phyloP scores from a whole-genome alignment of 2,113 vertebrate genomes.

The Lamprologus tigripictilis region DNA sequence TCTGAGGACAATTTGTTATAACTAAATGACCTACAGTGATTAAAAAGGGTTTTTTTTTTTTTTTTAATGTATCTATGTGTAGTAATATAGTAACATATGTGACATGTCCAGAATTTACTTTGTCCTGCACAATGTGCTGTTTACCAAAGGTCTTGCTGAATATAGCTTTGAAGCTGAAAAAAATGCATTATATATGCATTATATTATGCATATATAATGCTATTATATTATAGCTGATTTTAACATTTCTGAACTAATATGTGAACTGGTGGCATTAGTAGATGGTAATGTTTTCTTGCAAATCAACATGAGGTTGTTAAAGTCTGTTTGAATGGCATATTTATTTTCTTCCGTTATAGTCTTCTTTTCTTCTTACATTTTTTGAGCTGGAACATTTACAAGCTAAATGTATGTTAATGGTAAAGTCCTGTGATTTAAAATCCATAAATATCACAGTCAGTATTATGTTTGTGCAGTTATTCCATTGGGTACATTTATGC shows the following conservation, averaged over 20 bases:
- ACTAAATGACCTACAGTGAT: background rate
- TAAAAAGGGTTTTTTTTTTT: background rate
- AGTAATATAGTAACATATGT: background rate
- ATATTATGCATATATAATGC: background rate
- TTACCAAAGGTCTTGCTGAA: background rate
- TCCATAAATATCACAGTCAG: background rate
- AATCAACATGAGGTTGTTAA: background rate
- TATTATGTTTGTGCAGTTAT: background rate
- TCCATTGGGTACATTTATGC: background rate
- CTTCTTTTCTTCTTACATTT: background rate
- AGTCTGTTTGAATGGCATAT: background rate
- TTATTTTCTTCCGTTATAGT: background rate
- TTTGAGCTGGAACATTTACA: background rate
- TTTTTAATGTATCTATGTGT: background rate
- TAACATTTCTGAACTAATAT: background rate
- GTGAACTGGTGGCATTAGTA: background rate
- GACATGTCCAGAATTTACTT: background rate
- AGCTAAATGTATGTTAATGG: background rate
- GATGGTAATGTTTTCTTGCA: background rate
- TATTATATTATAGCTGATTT: background rate
- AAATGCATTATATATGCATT: background rate
- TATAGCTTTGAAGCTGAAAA: background rate
- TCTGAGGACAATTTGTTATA: background rate
- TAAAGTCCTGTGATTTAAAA: background rate
- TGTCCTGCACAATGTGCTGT: background rate